These are phyloP conservation scores for Sturnira hondurensis DNA, from an alignment of 2,113 vertebrate species.

Conservation along the genomic window DNA sequence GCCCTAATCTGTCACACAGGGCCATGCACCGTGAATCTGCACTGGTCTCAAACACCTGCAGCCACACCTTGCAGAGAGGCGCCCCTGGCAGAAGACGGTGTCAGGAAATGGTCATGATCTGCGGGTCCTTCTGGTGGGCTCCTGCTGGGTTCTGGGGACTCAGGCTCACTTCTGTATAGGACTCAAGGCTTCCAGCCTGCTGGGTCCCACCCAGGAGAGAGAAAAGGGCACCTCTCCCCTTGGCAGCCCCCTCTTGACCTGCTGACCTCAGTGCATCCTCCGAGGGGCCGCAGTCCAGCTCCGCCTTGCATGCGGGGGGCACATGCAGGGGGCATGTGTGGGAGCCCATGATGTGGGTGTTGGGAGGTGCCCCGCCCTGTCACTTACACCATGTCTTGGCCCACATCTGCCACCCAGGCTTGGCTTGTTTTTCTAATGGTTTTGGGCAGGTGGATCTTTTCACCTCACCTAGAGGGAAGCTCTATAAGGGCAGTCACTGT, in stretches of 20 bases:
- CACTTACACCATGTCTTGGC: not conserved
- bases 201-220: not conserved
- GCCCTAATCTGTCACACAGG: not conserved
- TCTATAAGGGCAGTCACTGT: not conserved
- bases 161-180: not conserved
- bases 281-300: not conserved
- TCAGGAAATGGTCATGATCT: not conserved
- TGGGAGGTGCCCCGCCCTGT: not conserved
- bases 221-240: not conserved
- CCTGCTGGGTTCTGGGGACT: not conserved
- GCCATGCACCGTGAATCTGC: not conserved
- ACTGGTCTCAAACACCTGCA: not conserved
- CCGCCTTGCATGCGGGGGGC: accelerated
- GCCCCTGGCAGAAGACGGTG: not conserved
- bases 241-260: not conserved
- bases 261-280: not conserved
- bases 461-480: not conserved
- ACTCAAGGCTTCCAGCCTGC: not conserved
- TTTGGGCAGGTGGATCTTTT: not conserved
- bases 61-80: not conserved
- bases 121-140: accelerated
- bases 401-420: not conserved
- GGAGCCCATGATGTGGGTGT: too few relatives aligned
- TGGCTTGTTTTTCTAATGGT: not conserved
- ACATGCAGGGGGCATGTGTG: not conserved